Evolutionary conservation across 1,140 invertebrate genomes (phyloP), one percentile per base, ranked within the genome.

Genomic region (Drosophila sechellia): DNA sequence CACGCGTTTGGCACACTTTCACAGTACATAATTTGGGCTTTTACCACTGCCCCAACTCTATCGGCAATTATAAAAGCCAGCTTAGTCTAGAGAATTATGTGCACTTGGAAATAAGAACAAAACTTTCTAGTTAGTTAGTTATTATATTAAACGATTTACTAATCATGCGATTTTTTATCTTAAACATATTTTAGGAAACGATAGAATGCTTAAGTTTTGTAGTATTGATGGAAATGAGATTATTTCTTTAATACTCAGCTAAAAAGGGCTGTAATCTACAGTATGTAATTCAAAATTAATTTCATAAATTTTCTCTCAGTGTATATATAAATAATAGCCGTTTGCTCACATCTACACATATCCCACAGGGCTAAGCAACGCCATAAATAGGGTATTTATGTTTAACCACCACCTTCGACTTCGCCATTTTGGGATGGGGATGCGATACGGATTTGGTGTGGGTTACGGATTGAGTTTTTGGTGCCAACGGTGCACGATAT

Each of bases 371-470:
- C 79, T 64, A 45, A 69, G 61, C 64, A 35, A 34, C n/a, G 40
- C 43, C 76, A 83, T 84, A 84, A 84, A 83, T 79, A 76, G 63
- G 53, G 76, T 84, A 79, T 83, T 84, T 79, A 84, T 83, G 66
- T 70, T 35, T 37, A 79, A 70, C 70, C 76, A 79, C 80, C 81
- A 72, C 76, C 80, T 5, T 49, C 48, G 53, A 35, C 34, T 64
- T 31, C 66, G 66, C 54, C 65, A 56, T 57, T 43, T 37, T 60
- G 75, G 54, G 53, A 63, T 58, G 78, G 69, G 74, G 59, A 68
- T 56, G 55, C 39, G 49, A 35, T 43, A 17, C 13, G 35, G 46
- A 74, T 63, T 43, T 39, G 52, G 42, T 70, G 42, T 49, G 31
- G 43, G 64, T 70, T 70, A 57, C 50, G 66, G 66, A 34, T 35